Evolutionary conservation across 2,113 vertebrate species (phyloP).

Genomic region (Todiramphus chloris): DNA sequence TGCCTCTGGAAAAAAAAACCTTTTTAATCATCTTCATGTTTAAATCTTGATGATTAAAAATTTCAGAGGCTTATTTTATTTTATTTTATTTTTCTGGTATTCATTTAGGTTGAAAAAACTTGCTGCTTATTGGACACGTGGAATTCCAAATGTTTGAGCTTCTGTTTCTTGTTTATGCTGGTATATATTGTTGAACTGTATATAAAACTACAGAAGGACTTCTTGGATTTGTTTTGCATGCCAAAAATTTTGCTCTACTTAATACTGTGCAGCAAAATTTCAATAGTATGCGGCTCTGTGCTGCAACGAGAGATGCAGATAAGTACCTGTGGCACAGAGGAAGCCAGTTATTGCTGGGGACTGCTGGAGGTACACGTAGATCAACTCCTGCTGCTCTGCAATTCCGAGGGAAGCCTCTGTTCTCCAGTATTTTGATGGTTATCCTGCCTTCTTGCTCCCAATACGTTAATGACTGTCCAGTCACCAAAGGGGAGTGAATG

Average conservation of each 20-base stretch:
- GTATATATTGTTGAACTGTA: neutral
- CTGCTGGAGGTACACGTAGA: neutral
- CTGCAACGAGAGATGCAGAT: neutral
- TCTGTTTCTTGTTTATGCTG: neutral
- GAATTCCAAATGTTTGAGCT: neutral
- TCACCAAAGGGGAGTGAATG: neutral
- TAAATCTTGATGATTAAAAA: neutral
- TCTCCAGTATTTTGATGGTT: neutral
- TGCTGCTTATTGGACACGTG: rapidly evolving
- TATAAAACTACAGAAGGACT: neutral
- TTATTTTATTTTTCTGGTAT: neutral
- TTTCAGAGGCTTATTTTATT: neutral
- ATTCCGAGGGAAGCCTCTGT: neutral
- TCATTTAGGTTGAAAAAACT: neutral
- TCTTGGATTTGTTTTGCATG: neutral
- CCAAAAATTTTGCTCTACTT: neutral
- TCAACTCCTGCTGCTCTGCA: neutral
- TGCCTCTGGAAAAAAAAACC: neutral
- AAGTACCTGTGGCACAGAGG: neutral
- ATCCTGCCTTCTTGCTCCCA: rapidly evolving
- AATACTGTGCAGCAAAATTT: neutral
- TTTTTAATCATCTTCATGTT: neutral
- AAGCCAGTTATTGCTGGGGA: neutral
- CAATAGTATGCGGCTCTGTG: neutral
- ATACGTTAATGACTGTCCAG: neutral